These are phyloP conservation scores for Torymus aiolomorphi DNA, from an alignment of 2,888 invertebrate species.

Conservation along the genomic window DNA sequence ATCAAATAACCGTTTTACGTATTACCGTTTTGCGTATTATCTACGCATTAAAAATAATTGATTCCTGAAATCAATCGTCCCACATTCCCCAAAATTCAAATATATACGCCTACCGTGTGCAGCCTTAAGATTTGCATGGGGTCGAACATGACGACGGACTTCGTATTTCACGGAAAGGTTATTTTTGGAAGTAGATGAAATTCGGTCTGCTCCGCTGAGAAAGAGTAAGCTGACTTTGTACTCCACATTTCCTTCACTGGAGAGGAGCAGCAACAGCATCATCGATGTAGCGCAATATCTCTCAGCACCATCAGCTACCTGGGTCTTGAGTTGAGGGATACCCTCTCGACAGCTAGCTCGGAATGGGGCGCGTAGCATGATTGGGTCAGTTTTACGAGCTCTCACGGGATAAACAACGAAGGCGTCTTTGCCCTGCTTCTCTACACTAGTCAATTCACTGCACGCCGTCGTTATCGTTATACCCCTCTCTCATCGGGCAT, in stretches of 20 bases:
- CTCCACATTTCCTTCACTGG: not conserved
- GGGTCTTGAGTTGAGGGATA: slow-evolving; percentile 48
- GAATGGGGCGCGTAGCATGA: slow-evolving; percentile 71
- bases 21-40: too few relatives aligned
- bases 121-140: slow-evolving; percentile 22
- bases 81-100: too few relatives aligned
- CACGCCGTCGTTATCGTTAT: slow-evolving; percentile 51
- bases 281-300: slow-evolving; percentile 6
- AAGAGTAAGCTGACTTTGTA: slow-evolving; percentile 10
- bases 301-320: not conserved
- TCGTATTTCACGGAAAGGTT: slow-evolving; percentile 31
- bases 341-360: slow-evolving; percentile 5
- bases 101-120: too few relatives aligned
- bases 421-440: slow-evolving; percentile 41
- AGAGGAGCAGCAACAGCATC: slow-evolving; percentile 8
- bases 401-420: slow-evolving; percentile 76
- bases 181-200: not conserved
- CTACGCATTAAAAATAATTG: too few relatives aligned
- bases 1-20: too few relatives aligned
- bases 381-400: slow-evolving; percentile 78
- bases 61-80: too few relatives aligned
- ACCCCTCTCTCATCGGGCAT: not conserved
- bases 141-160: slow-evolving; percentile 10
- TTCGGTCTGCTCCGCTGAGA: not conserved
- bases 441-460: slow-evolving; percentile 50